A percentile compares a stretch with the other conserved stretches of the same genome.
Conservation (phyloP, 2,888 invertebrate genomes). For the Orthonychiurus folsomi region DNA sequence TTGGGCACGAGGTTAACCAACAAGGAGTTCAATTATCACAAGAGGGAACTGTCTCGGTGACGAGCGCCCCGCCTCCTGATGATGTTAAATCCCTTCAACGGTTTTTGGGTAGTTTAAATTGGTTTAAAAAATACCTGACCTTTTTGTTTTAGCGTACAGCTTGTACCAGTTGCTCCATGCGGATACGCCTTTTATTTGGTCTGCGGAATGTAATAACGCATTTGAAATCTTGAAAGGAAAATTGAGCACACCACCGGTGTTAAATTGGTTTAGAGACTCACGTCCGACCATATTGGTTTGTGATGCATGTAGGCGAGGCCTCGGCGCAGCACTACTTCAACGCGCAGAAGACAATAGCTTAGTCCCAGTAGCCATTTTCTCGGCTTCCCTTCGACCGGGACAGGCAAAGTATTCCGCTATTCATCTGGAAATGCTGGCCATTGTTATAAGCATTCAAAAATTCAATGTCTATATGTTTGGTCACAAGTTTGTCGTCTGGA, state of each 20-base stretch:
- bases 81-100: not conserved
- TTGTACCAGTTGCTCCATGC: not conserved
- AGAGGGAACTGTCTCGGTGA: not conserved
- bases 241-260: not conserved
- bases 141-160: not conserved
- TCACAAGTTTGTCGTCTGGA: too few relatives aligned
- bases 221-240: not conserved
- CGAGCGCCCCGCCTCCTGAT: not conserved
- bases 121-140: not conserved
- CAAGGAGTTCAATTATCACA: not conserved
- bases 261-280: not conserved
- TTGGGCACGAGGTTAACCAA: not conserved
- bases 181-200: not conserved
- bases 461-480: not conserved
- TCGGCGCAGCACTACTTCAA: not conserved
- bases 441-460: not conserved
- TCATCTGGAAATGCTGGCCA: not conserved
- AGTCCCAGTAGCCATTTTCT: not conserved
- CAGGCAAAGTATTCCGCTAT: not conserved
- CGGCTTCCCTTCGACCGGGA: not conserved
- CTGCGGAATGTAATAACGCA: not conserved
- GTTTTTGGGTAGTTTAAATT: not conserved
- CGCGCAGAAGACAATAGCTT: not conserved
- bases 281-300: not conserved
- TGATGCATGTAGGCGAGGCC: not conserved